Base-by-base conservation (phyloP, 2,797 vertebrate species). In the Scolopax rusticola region DNA sequence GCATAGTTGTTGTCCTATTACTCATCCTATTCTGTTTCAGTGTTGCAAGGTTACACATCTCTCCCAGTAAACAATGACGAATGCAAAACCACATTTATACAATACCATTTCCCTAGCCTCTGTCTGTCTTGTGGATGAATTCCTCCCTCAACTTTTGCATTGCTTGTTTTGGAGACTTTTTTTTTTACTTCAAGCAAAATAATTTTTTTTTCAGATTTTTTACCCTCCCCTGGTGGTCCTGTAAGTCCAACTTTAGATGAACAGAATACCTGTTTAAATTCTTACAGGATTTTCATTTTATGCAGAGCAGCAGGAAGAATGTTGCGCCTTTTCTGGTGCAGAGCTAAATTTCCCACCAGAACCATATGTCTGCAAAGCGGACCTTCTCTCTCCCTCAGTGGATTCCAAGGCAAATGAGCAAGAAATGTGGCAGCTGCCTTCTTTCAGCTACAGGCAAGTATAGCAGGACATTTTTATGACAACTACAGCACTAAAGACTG, bases 371-470 rank as follows among this genome's bases (percentile, higher is more conserved):
- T 96, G 48, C 75, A 96, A 89, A 82, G 67, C 3, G 33, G 82
- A 96, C 93, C 89, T 96, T 92, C 92, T 92, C 63, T 95, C 76
- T 91, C 51, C 54, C 91, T 94, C 95, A 94, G 84, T 96, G 90
- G 91, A 94, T 94, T 61, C 53, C 84, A 82, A 86, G 67, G 77
- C 74, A 94, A 93, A 75, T 89, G 92, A 92, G 71, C 75, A 88
- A 96, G 93, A 90, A 94, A 90, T 84, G 48, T 51, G 63, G 82
- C 84, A 94, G 61, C 80, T 92, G 48, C 86, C 94, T 94, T 93
- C 80, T 97, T 94, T 80, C 73, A 91, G 88, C 50, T 83, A 67
- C 90, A 96, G 94, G 87, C 96, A 96, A 89, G 91, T 85, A 89
- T 43, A 95, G 91, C 79, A 92, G 84, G 91, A 84, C 77, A 30